Percentiles rank a stretch among this genome's conserved stretches.
phyloP scores from a whole-genome alignment of 2,888 invertebrate genomes.

The Ganaspis brasiliensis region DNA sequence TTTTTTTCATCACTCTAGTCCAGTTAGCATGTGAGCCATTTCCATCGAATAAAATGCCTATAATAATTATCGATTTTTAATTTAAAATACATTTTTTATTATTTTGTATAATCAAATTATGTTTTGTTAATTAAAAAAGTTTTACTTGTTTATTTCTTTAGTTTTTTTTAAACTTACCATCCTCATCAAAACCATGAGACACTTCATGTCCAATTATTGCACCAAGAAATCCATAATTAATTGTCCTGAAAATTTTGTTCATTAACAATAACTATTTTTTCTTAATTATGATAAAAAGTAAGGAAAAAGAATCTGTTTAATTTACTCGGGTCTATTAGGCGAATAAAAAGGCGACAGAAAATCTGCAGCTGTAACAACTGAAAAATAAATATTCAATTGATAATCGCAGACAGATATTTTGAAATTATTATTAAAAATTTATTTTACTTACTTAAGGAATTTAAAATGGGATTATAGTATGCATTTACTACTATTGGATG shows the following conservation, averaged over 20 bases:
- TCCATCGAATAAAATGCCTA: not conserved
- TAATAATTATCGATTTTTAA: not conserved
- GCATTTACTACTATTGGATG: constrained; percentile 26
- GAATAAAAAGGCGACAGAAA: constrained; percentile 21
- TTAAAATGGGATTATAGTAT: not conserved
- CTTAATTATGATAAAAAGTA: not conserved
- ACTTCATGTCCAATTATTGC: not conserved
- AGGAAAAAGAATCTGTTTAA: not conserved
- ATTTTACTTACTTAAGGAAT: not conserved
- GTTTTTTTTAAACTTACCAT: not conserved
- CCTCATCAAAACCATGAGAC: not conserved
- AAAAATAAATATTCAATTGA: constrained; percentile 4
- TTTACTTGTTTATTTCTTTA: no score
- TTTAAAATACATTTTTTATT: no score
- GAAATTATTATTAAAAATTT: not conserved
- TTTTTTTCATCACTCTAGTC: not conserved
- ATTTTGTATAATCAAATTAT: no score
- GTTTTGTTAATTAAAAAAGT: not conserved
- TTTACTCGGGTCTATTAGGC: not conserved
- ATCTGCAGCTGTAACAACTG: constrained; percentile 29
- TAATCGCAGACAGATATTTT: not conserved
- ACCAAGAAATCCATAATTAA: not conserved
- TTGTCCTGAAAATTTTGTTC: not conserved
- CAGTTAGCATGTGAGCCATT: not conserved
- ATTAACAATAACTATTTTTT: not conserved